A percentile compares a stretch with the other conserved stretches of the same genome.
Conservation (phyloP, 2,797 vertebrate species). For the Octomys mimax region DNA sequence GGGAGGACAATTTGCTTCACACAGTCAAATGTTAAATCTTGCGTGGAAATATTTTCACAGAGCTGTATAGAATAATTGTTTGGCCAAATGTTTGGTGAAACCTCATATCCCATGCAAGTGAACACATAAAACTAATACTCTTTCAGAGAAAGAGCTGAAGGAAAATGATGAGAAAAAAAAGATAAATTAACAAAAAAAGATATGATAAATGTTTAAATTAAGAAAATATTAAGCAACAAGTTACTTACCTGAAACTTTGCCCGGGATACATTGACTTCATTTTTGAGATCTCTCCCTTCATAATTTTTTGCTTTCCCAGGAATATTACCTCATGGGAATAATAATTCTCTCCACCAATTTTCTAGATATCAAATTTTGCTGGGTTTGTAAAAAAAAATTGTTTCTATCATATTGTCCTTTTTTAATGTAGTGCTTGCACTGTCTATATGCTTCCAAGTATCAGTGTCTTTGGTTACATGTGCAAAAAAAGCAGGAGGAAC, state of each 20-base stretch:
- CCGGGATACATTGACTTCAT: background rate
- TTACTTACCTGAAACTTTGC: conserved; percentile 33
- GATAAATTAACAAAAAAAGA: background rate
- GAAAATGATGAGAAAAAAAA: background rate
- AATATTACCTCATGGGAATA: background rate
- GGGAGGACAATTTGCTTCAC: no score
- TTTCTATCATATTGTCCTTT: background rate
- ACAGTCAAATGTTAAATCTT: background rate
- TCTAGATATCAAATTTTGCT: background rate
- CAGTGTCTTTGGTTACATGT: background rate
- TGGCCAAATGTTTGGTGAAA: background rate
- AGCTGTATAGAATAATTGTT: background rate
- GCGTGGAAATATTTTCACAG: no score
- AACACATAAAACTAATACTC: background rate
- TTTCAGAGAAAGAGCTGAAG: background rate
- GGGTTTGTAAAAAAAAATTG: background rate
- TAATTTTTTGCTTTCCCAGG: conserved; percentile 14
- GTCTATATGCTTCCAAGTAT: background rate
- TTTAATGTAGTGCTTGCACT: background rate
- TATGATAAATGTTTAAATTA: background rate
- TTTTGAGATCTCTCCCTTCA: background rate
- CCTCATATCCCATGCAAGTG: background rate
- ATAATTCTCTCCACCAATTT: background rate
- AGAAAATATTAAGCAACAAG: background rate
- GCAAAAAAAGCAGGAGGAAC: background rate